These are phyloP conservation scores for Plebejus argus DNA, from an alignment of 2,888 invertebrate species.

Conservation along the genomic window DNA sequence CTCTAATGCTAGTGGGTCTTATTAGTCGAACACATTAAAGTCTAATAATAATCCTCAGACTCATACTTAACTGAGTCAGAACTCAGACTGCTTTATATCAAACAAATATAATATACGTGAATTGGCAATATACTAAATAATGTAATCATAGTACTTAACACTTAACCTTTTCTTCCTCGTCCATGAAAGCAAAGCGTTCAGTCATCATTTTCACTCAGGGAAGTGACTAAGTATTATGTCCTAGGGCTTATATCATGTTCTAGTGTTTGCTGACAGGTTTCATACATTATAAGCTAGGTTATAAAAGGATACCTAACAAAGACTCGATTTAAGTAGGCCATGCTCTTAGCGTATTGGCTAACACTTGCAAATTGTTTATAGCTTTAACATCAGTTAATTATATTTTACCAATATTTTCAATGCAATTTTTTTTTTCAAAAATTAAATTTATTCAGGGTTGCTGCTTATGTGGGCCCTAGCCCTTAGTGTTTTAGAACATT, in stretches of 20 bases:
- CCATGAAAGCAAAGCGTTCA: slow-evolving; percentile 2
- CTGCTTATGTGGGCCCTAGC: neutral
- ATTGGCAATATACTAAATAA: neutral
- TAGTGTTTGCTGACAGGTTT: slow-evolving; percentile 23
- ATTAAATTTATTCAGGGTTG: too few species aligned
- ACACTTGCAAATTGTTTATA: neutral
- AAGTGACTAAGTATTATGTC: slow-evolving; percentile 25
- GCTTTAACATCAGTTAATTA: neutral
- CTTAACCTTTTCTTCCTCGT: slow-evolving; percentile 11
- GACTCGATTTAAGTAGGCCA: neutral
- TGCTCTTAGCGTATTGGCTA: neutral
- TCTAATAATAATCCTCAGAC: neutral
- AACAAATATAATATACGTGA: neutral
- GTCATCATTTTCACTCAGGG: slow-evolving; percentile 20
- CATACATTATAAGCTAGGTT: slow-evolving; percentile 17
- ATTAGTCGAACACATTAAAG: neutral
- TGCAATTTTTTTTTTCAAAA: too few species aligned
- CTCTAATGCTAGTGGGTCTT: too few species aligned
- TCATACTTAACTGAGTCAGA: neutral
- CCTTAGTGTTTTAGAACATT: neutral
- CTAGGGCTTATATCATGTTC: slow-evolving; percentile 20
- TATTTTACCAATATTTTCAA: neutral
- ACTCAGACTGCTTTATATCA: neutral
- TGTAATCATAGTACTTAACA: slow-evolving; percentile 2
- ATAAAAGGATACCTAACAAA: slow-evolving; percentile 21